Evolutionary conservation across 2,113 vertebrate species (phyloP), one percentile per base, ranked within the genome.

Genomic region (Oncorhynchus clarkii): DNA sequence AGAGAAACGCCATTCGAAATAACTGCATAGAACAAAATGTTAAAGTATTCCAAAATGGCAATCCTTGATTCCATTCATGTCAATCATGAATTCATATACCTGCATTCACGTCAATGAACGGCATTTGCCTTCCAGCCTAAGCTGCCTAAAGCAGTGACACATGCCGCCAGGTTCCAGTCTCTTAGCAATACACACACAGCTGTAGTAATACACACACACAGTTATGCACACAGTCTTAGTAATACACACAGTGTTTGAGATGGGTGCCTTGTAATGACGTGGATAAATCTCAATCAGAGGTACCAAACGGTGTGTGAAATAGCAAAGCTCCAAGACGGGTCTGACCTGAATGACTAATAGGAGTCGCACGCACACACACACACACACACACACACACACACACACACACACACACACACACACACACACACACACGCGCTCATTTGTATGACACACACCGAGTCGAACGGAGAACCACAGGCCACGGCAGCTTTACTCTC

Each of bases 271-370:
- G 71, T 82, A 82, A 86, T 78, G 73, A 84, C 13, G 45, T 68
- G 71, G 75, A 80, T 70, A 84, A 89, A 84, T 81, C 77, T 85
- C 83, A 84, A 84, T 85, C 83, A 84, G 71, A 76, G 73, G 72
- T 70, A 80, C 76, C 85, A 86, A 87, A 79, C 64, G 39, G 77
- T 80, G 82, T 88, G 84, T 85, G 77, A 90, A 88, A 87, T 85
- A 71, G 70, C 80, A 79, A 79, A 81, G 84, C 81, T 85, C 71
- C 85, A 78, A 74, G 70, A 79, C 78, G 51, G 79, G 75, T 76
- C 78, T 80, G 76, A 86, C 65, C 67, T 1, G 77, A 84, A 89
- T 82, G 76, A 87, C 71, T 83, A 84, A 87, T 86, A 68, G 14
- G n/a, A 65, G 64, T 31, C 27, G 3, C 27, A 27, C 27, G 3